Evolutionary conservation across 2,797 vertebrate species (phyloP).

Genomic region (Ptychobarbus kaznakovi): DNA sequence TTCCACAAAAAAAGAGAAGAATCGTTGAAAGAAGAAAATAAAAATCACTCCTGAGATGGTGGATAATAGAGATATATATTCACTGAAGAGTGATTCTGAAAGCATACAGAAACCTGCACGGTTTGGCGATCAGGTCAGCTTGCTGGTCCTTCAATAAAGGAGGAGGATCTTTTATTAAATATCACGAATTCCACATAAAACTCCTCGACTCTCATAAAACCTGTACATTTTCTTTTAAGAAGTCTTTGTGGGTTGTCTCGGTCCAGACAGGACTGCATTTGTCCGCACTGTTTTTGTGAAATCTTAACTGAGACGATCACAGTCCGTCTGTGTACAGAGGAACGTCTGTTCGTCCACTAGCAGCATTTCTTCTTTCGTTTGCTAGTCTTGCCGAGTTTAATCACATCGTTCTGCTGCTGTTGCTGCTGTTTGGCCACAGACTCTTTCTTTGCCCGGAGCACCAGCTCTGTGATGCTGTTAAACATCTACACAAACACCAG

Average conservation of each 20-base stretch:
- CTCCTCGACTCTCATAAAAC: constrained; percentile 78
- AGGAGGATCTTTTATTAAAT: constrained; percentile 87
- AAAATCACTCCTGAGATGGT: constrained; percentile 66
- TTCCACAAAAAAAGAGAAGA: constrained; percentile 54
- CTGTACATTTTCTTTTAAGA: constrained; percentile 78
- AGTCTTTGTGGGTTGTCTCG: constrained; percentile 77
- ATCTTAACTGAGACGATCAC: constrained; percentile 77
- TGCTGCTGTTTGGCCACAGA: constrained; percentile 96
- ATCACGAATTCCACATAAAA: constrained; percentile 87
- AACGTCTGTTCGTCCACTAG: constrained; percentile 78
- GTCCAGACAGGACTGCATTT: constrained; percentile 79
- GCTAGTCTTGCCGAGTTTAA: constrained; percentile 97
- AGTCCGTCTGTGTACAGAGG: constrained; percentile 65
- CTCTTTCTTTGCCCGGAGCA: constrained; percentile 97
- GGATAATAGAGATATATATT: constrained; percentile 75
- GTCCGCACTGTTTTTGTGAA: constrained; percentile 73
- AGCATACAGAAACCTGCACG: constrained; percentile 74
- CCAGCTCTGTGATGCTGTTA: constrained; percentile 98
- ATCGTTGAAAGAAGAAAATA: constrained; percentile 49
- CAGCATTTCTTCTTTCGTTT: constrained; percentile 99
- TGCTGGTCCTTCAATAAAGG: constrained; percentile 78
- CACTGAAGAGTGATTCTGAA: constrained; percentile 56
- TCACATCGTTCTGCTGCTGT: constrained; percentile 97
- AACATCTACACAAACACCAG: constrained; percentile 87
- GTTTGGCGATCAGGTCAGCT: constrained; percentile 81